Conservation (phyloP, 2,797 vertebrate species). For the Eurystomus glaucurus region DNA sequence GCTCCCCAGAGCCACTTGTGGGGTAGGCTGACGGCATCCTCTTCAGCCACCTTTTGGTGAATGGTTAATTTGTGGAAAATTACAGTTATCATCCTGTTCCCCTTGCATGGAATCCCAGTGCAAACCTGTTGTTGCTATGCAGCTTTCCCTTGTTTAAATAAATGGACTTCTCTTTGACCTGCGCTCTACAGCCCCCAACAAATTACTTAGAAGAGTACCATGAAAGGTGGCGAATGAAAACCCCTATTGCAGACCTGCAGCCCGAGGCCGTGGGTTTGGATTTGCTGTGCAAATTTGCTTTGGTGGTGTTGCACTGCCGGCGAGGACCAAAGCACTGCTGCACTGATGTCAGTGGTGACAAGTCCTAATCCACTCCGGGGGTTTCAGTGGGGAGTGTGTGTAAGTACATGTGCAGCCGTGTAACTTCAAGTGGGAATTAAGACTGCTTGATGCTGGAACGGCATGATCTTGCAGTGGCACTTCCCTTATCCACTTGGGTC, state of each 20-base stretch:
- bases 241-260: neutral
- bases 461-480: neutral
- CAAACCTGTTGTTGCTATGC: neutral
- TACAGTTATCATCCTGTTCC: neutral
- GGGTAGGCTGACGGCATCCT: neutral
- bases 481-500: slow-evolving; percentile 42
- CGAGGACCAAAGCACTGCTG: accelerated
- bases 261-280: neutral
- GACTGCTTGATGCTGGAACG: neutral
- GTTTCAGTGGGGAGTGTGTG: neutral
- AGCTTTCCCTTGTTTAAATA: neutral
- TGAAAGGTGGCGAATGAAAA: neutral
- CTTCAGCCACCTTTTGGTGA: neutral
- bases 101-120: neutral
- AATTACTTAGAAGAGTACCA: neutral
- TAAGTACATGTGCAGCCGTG: neutral
- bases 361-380: neutral
- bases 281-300: neutral
- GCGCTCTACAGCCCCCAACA: neutral
- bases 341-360: neutral
- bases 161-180: neutral
- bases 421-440: slow-evolving; percentile 27
- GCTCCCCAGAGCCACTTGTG: neutral
- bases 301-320: accelerated
- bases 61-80: neutral